Base-by-base conservation (phyloP, 2,113 vertebrate species). In the Tragelaphus buxtoni region DNA sequence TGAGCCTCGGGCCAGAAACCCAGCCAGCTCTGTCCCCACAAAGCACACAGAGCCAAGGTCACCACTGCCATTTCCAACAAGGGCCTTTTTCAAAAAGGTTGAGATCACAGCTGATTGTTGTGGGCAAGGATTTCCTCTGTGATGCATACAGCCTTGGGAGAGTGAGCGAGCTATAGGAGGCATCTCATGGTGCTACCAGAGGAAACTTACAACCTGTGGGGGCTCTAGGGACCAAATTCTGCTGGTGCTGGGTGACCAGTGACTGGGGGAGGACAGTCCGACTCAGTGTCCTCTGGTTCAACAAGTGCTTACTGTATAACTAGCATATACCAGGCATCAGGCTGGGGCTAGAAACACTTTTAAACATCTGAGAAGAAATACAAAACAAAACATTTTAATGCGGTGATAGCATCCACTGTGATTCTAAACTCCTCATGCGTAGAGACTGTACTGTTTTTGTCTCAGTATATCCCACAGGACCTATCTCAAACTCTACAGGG, bases 1-100 rank as follows among this genome's bases (percentile, higher is more conserved):
- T 97, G 93, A 92, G 97, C 98, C 97, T 18, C 96, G 81, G 97
- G 98, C 97, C 97, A 98, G 86, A 97, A 97, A 97, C 91, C 88
- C 94, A 98, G 91, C 91, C 96, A 84, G 65, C 80, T 93, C 89
- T 77, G 87, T 97, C 97, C 97, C 95, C 26, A 13, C 81, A 76
- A 97, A 96, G 96, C 76, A 55, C 24, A 28, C 45, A 32, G 72
- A 97, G 94, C 95, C 98, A 97, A 97, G 96, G 98, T 98, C 96
- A 97, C 1, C 42, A 86, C 90, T 94, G 91, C 93, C 86, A 97
- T 97, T 95, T 97, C 96, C 86, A 95, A 88, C 60, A 74, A 90
- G 74, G 32, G 88, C 85, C 89, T 96, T 94, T 96, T 95, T 76
- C 74, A 88, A 63, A 93, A 96, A 84, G 49, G 39, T 96, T 76